phyloP scores from a whole-genome alignment of 1,140 invertebrate species.

The Telenomus remus region DNA sequence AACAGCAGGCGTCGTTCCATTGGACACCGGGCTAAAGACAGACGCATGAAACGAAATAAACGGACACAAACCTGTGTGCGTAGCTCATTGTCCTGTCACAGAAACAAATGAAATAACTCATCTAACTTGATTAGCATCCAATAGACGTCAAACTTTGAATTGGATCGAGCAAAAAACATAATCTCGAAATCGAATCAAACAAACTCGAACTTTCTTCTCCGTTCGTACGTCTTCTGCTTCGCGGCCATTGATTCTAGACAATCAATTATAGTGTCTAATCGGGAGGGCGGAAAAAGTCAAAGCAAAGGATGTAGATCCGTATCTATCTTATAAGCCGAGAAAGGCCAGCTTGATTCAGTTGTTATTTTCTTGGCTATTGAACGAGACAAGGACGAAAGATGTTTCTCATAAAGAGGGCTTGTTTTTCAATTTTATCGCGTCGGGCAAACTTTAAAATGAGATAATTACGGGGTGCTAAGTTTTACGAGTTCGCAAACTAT shows the following conservation, averaged over 20 bases:
- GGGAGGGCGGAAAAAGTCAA: too few relatives aligned
- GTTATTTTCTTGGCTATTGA: too few relatives aligned
- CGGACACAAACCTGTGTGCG: conserved; percentile 40
- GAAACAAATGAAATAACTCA: conserved; percentile 45
- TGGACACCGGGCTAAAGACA: conserved; percentile 61
- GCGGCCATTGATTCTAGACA: conserved; percentile 14
- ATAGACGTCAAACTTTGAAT: conserved; percentile 31
- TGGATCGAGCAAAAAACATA: conserved; percentile 17
- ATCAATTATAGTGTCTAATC: conserved; percentile 14
- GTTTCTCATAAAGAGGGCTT: conserved; percentile 4
- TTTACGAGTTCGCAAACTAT: conserved; percentile 40
- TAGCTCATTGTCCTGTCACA: conserved; percentile 62
- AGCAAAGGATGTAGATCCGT: too few relatives aligned
- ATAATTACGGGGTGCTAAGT: conserved; percentile 31
- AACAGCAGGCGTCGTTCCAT: conserved; percentile 61
- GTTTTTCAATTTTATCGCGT: conserved; percentile 26
- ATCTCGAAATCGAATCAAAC: conserved; percentile 4
- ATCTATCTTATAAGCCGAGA: too few relatives aligned
- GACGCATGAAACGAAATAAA: conserved; percentile 55
- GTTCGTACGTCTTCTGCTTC: conserved; percentile 1
- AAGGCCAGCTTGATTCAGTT: too few relatives aligned
- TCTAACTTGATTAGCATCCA: conserved; percentile 48
- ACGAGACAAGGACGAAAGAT: conserved; percentile 3
- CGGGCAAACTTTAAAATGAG: conserved; percentile 28
- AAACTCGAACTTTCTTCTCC: too few relatives aligned